Conservation (phyloP, 2,888 invertebrate species). For the Allacma fusca region DNA sequence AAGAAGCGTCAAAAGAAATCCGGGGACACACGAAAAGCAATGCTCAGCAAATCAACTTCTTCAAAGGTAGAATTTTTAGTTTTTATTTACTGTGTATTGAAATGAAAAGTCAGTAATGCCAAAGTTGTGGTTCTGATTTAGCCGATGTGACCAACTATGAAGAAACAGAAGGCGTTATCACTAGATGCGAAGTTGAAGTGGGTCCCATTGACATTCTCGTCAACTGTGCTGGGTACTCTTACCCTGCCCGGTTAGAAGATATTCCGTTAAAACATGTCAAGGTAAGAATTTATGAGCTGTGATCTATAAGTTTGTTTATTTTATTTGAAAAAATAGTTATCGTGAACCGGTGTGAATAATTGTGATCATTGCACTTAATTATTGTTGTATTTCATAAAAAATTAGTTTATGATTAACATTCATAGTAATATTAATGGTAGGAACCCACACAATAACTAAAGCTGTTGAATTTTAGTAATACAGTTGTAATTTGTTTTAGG, state of each 20-base stretch:
- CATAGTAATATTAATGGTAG: too few relatives aligned
- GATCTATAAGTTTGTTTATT: too few relatives aligned
- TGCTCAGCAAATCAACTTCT: constrained; percentile 58
- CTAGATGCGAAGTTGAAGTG: constrained; percentile 71
- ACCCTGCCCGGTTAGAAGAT: constrained; percentile 74
- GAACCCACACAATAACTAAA: too few relatives aligned
- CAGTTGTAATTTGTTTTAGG: constrained; percentile 61
- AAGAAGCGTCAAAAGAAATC: constrained; percentile 67
- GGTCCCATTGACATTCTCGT: constrained; percentile 89
- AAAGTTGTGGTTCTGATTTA: constrained; percentile 22
- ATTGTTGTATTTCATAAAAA: too few relatives aligned
- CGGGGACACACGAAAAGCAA: constrained; percentile 38
- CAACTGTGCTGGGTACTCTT: constrained; percentile 84
- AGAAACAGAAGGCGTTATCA: constrained; percentile 69
- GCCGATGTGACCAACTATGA: constrained; percentile 76
- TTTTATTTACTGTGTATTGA: background rate
- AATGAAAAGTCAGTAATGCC: background rate
- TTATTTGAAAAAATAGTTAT: too few relatives aligned
- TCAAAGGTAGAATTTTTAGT: constrained; percentile 56
- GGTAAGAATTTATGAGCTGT: constrained; percentile 63
- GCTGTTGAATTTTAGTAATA: background rate
- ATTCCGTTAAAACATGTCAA: constrained; percentile 70
- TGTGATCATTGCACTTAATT: too few relatives aligned
- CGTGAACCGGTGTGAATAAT: too few relatives aligned
- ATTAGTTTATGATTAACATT: too few relatives aligned